Evolutionary conservation across 64 coral and sea anemone species (phyloP).

Genomic region (Actinia equina): DNA sequence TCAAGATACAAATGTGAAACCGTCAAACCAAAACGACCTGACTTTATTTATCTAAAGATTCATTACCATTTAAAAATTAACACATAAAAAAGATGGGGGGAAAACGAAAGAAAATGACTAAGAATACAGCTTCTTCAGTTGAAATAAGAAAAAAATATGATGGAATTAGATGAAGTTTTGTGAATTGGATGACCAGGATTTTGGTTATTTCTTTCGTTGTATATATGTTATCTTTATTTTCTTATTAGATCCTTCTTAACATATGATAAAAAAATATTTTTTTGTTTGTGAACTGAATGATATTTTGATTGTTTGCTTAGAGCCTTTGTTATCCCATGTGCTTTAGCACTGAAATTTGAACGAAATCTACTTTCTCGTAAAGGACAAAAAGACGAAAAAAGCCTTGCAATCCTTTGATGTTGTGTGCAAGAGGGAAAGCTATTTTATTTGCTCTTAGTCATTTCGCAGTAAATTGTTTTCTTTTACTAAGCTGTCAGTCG

Average conservation of each 20-base stretch:
- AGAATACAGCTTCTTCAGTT: not conserved
- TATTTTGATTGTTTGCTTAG: constrained; percentile 38
- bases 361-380: not conserved
- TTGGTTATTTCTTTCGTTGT: not conserved
- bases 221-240: not conserved
- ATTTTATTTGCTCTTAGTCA: not conserved
- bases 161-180: not conserved
- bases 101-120: not conserved
- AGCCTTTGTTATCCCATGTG: constrained; percentile 58
- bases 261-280: not conserved
- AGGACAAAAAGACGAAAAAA: no score
- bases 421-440: not conserved
- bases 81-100: not conserved
- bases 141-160: not conserved
- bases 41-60: no score
- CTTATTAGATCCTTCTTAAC: not conserved
- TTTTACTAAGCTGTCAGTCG: not conserved
- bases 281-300: constrained; percentile 10
- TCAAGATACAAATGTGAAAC: no score
- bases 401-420: not conserved
- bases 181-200: not conserved
- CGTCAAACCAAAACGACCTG: no score
- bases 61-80: no score
- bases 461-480: not conserved
- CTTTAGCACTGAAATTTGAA: not conserved